Conservation (phyloP, 1,140 invertebrate species). For the Asbolus verrucosus region DNA sequence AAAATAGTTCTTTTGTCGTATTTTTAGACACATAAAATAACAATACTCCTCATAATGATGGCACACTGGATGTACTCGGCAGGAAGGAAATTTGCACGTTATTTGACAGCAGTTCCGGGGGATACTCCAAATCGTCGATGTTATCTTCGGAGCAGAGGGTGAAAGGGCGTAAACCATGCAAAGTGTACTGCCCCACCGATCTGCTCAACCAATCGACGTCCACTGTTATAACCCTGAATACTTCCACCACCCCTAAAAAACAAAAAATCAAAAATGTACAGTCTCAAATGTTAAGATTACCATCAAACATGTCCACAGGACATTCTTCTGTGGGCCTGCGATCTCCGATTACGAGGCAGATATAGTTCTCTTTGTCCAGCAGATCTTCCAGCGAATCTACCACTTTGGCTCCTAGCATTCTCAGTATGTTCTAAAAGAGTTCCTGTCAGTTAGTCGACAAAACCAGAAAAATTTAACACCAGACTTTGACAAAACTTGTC, state of each 20-base stretch:
- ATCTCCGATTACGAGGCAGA: constrained; percentile 59
- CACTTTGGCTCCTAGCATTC: constrained; percentile 54
- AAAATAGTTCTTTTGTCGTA: neutral
- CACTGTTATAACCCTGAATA: constrained; percentile 58
- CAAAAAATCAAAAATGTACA: too few relatives aligned
- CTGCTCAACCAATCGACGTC: constrained; percentile 62
- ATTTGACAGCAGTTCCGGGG: constrained; percentile 52
- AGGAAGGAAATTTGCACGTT: too few relatives aligned
- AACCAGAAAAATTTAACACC: too few relatives aligned
- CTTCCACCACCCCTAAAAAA: too few relatives aligned
- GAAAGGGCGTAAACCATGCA: constrained; percentile 57
- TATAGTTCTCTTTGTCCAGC: constrained; percentile 49
- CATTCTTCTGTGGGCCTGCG: too few relatives aligned
- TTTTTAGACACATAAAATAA: too few relatives aligned
- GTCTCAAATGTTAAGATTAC: too few relatives aligned
- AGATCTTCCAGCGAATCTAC: constrained; percentile 51
- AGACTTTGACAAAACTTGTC: too few relatives aligned
- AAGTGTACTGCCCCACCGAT: constrained; percentile 59
- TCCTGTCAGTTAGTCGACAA: constrained; percentile 51
- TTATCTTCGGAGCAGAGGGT: constrained; percentile 57
- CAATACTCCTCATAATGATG: too few relatives aligned
- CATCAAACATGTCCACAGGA: too few relatives aligned
- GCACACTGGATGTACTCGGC: too few relatives aligned
- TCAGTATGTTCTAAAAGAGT: constrained; percentile 56
- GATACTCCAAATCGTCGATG: constrained; percentile 59